These are phyloP conservation scores for Brienomyrus longianalis DNA, from an alignment of 2,113 vertebrate species.

Conservation along the genomic window DNA sequence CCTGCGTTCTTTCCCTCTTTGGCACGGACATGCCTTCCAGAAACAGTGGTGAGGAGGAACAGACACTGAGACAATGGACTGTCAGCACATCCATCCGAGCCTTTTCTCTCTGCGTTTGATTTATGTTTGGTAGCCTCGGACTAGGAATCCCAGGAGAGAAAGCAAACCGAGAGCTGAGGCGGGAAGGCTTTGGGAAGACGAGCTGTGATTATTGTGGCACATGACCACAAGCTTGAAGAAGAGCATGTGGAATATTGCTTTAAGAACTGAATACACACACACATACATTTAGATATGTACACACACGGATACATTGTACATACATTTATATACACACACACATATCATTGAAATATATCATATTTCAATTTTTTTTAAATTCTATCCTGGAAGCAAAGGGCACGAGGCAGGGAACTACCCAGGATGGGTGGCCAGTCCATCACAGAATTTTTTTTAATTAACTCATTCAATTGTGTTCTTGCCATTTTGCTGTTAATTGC, in stretches of 20 bases:
- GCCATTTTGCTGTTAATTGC: too few relatives aligned
- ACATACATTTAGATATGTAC: too few relatives aligned
- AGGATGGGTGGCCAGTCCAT: too few relatives aligned
- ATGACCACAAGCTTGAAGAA: background rate
- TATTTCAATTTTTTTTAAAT: too few relatives aligned
- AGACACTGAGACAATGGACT: slow-evolving; percentile 1
- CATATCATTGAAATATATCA: too few relatives aligned
- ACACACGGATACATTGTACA: background rate
- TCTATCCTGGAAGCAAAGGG: too few relatives aligned
- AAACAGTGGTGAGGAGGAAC: background rate
- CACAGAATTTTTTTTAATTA: too few relatives aligned
- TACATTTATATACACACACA: background rate
- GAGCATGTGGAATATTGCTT: background rate
- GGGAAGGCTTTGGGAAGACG: background rate
- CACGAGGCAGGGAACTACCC: too few relatives aligned
- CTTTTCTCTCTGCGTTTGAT: background rate
- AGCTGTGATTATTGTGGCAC: background rate
- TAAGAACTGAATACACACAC: background rate
- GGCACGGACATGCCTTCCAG: background rate
- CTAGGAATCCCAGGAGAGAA: background rate
- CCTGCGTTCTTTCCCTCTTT: background rate
- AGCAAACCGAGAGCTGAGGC: background rate
- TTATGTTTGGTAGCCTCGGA: background rate
- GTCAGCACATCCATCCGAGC: background rate
- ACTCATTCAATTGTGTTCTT: too few relatives aligned